A percentile compares a stretch with the other conserved stretches of the same genome.
phyloP scores from a whole-genome alignment of 1,140 invertebrate genomes.

The Ladona fulva region DNA sequence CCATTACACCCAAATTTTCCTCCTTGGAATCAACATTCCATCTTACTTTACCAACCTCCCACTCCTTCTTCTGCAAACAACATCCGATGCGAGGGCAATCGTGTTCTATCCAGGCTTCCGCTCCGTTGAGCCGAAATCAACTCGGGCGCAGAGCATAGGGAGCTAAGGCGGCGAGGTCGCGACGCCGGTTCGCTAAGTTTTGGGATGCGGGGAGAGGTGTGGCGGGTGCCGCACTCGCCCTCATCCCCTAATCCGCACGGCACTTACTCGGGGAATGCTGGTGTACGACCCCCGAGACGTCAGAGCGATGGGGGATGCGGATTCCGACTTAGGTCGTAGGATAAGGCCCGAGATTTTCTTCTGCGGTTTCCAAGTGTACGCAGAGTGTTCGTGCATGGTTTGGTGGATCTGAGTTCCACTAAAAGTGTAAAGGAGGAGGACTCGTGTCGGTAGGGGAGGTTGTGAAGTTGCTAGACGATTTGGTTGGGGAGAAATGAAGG shows the following conservation, averaged over 20 bases:
- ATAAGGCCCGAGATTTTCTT: not conserved
- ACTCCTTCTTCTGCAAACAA: no score
- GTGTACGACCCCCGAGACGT: not conserved
- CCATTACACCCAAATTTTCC: no score
- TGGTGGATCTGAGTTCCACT: not conserved
- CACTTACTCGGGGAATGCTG: not conserved
- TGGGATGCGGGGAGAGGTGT: not conserved
- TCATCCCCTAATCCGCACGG: not conserved
- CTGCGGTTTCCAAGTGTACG: not conserved
- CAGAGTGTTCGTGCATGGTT: not conserved
- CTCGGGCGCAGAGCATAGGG: not conserved
- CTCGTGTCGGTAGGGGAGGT: no score
- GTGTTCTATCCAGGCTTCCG: not conserved
- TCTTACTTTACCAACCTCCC: no score
- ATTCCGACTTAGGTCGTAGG: not conserved
- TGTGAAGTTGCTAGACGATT: not conserved
- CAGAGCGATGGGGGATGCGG: not conserved
- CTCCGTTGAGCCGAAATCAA: not conserved
- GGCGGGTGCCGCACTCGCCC: not conserved
- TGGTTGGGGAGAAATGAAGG: not conserved
- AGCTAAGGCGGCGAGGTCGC: not conserved
- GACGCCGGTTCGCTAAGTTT: not conserved
- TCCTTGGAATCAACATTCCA: no score
- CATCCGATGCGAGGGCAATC: not conserved
- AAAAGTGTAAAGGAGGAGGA: not conserved